These are phyloP conservation scores for Siniperca undulata DNA, from an alignment of 2,797 vertebrate species.

Conservation along the genomic window DNA sequence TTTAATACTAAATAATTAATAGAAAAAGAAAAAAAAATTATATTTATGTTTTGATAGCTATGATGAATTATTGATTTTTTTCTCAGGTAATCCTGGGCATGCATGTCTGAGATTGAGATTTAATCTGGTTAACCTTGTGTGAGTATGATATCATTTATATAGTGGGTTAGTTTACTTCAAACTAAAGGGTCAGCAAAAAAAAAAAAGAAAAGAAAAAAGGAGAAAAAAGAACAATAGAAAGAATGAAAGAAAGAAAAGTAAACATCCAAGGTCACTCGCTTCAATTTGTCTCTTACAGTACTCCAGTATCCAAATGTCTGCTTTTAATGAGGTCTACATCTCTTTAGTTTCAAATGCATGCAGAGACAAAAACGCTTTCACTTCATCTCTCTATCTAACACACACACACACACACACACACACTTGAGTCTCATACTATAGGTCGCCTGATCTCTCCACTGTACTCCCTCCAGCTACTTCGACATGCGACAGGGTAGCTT, in stretches of 20 bases:
- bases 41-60: constrained; percentile 5
- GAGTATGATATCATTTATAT: background rate
- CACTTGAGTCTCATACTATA: constrained; percentile 21
- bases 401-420: constrained; percentile 50
- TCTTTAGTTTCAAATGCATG: constrained; percentile 27
- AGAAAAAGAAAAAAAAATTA: background rate
- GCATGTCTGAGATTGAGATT: constrained; percentile 7
- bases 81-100: background rate
- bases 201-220: constrained; percentile 1
- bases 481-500: constrained; percentile 39
- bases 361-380: constrained; percentile 10
- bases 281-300: constrained; percentile 14
- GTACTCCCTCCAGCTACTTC: constrained; percentile 43
- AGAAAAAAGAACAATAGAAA: background rate
- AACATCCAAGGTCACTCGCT: constrained; percentile 41
- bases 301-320: constrained; percentile 11
- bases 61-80: constrained; percentile 14
- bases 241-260: background rate
- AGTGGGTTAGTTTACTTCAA: background rate
- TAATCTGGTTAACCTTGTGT: background rate
- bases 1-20: background rate
- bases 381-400: background rate
- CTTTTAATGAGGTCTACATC: constrained; percentile 28
- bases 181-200: background rate
- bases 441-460: constrained; percentile 46